A percentile compares a stretch with the other conserved stretches of the same genome.
Conservation (phyloP, 2,888 invertebrate species). For the Eucriotettix oculatus region DNA sequence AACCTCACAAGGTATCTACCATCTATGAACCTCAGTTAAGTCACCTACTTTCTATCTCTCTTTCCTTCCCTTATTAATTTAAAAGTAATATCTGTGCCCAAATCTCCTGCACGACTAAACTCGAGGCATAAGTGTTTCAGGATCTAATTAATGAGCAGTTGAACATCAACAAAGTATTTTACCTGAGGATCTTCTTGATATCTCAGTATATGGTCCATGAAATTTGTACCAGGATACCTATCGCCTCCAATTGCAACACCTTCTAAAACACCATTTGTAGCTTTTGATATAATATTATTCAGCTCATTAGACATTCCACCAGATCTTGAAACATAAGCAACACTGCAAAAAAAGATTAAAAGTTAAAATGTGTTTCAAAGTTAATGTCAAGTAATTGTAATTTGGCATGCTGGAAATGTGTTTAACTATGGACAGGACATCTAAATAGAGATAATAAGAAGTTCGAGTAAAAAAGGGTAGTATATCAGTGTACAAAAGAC, state of each 20-base stretch:
- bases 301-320: constrained; percentile 99
- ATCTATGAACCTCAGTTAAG: too few relatives aligned
- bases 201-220: constrained; percentile 91
- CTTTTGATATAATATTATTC: constrained; percentile 92
- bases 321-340: constrained; percentile 95
- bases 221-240: constrained; percentile 93
- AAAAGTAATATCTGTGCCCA: too few relatives aligned
- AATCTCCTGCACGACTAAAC: too few relatives aligned
- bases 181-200: constrained; percentile 43
- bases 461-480: too few relatives aligned
- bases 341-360: constrained; percentile 34
- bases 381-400: too few relatives aligned
- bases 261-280: constrained; percentile 93
- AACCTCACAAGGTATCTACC: too few relatives aligned
- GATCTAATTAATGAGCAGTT: background rate
- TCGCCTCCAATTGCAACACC: constrained; percentile 96
- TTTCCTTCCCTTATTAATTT: background rate
- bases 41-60: too few relatives aligned
- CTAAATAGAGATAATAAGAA: too few relatives aligned
- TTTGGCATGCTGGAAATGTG: too few relatives aligned
- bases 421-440: too few relatives aligned
- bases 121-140: background rate
- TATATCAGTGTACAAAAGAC: too few relatives aligned
- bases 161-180: constrained; percentile 3
- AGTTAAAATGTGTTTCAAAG: too few relatives aligned